Evolutionary conservation across 2,797 vertebrate genomes (phyloP), one percentile per base, ranked within the genome.

Genomic region (Sebastes glaucus): DNA sequence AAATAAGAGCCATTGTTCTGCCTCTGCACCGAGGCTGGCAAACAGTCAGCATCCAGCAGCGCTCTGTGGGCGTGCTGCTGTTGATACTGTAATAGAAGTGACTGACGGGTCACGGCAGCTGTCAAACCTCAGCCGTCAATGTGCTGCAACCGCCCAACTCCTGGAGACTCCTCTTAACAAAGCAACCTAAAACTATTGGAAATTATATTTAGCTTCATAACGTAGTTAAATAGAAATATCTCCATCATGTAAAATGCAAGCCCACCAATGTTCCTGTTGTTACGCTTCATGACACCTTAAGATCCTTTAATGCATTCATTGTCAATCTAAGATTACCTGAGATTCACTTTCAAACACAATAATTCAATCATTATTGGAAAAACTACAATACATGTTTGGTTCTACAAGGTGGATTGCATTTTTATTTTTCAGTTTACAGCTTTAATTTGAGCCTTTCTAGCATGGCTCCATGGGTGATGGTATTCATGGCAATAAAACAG

Each of bases 11-110:
- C 77, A 82, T 87, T 89, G 87, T 92, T 90, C 76, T 81, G 77
- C 76, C 76, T 88, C 71, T 77, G 82, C 75, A 63, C 64, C n/a
- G 80, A 88, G 81, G 78, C 87, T 84, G 87, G 89, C 76, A 85
- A 88, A 87, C 87, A 89, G 83, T 86, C 84, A 64, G 85, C 88
- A 83, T 90, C 89, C 88, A 81, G 88, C 87, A 28, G 88, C 30
- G 76, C 88, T 88, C 78, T 71, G 92, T 91, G 85, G 88, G 92
- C 30, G 86, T 38, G 65, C 83, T 90, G 88, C n/a, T 83, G 90
- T 80, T 88, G 89, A 92, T 89, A 90, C 87, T 87, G 90, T 90
- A 90, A 89, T 88, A 83, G 73, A 86, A 78, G 71, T 90, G 92
- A 91, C 56, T 89, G 92, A 90, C 89, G 79, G 89, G 88, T 87